Base-by-base conservation (phyloP, 2,113 vertebrate genomes). In the Ctenomys sociabilis region DNA sequence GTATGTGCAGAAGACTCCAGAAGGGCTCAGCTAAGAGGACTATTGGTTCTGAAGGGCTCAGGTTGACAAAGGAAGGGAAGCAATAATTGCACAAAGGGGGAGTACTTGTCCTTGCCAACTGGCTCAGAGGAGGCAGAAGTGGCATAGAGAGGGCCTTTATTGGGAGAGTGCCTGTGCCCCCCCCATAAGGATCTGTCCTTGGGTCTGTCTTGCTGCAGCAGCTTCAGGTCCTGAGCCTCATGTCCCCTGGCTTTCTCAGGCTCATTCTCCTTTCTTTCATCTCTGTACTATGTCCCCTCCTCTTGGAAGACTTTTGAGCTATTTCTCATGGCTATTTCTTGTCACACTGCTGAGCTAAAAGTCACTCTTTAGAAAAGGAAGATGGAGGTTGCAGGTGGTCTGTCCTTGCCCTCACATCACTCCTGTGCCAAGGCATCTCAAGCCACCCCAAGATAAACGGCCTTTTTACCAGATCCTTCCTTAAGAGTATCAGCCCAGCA, bases 261-360 rank as follows among this genome's bases (percentile, higher is more conserved):
- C 52, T 70, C 28, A 1, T 5, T 4, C 0, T 7, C 14, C 37
- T 70, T 9, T 7, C 2, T 26, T 5, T 35, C 16, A 1, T 49
- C 84, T 49, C 35, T 73, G 19, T 0, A 16, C n/a, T 57, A 14
- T 24, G 32, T 40, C 22, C 19, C 3, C 35, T 84, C 17, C 30
- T 86, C 26, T 8, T 1, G 3, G 45, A 37, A 82, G 49, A 64
- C 28, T 19, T 63, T 70, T 30, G 32, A 32, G 7, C 28, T 70
- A 14, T 63, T 45, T 84, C 11, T 80, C 72, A 52, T 54, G 4
- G n/a, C 64, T 52, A 14, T 16, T 45, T 35, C 37, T 59, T 92
- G 21, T 10, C 19, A 68, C 28, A 13, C 45, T 64, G 30, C 13
- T 54, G 54, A 61, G 24, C 54, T 49, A 37, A 78, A 49, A 83